Conservation (phyloP, 2,888 invertebrate genomes). For the Hirtodrosophila cameraria region DNA sequence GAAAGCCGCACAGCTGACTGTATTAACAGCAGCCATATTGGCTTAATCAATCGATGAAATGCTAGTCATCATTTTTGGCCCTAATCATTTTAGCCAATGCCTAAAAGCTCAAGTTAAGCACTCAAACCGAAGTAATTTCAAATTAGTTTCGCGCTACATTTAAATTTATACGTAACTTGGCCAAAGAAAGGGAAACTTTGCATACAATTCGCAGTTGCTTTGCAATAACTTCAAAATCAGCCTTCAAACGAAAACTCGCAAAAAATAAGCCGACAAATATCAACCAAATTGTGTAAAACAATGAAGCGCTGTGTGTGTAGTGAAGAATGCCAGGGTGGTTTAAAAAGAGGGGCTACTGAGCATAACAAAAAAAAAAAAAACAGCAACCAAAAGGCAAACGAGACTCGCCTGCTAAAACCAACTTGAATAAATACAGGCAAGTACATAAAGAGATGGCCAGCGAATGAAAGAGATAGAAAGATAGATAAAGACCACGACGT, state of each 20-base stretch:
- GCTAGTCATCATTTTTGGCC: slow-evolving; percentile 42
- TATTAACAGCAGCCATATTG: slow-evolving; percentile 1
- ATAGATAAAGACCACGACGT: slow-evolving; percentile 50
- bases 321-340: background rate
- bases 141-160: slow-evolving; percentile 39
- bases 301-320: slow-evolving; percentile 60
- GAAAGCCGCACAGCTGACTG: slow-evolving; percentile 33
- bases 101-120: slow-evolving; percentile 32
- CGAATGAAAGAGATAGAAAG: slow-evolving; percentile 1
- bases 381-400: slow-evolving; percentile 70
- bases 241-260: slow-evolving; percentile 33
- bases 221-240: slow-evolving; percentile 36
- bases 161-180: slow-evolving; percentile 57
- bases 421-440: slow-evolving; percentile 43
- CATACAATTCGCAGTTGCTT: slow-evolving; percentile 30
- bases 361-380: slow-evolving; percentile 65
- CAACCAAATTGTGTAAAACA: slow-evolving; percentile 74
- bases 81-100: slow-evolving; percentile 50
- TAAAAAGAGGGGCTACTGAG: slow-evolving; percentile 24
- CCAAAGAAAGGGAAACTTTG: slow-evolving; percentile 26
- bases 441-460: slow-evolving; percentile 14
- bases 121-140: slow-evolving; percentile 45
- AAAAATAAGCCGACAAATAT: slow-evolving; percentile 48
- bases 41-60: slow-evolving; percentile 27
- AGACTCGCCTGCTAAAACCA: slow-evolving; percentile 62